Percentiles rank a stretch among this genome's conserved stretches.
These are phyloP conservation scores for Vireo griseus DNA, from an alignment of 2,797 vertebrate species.

Conservation along the genomic window DNA sequence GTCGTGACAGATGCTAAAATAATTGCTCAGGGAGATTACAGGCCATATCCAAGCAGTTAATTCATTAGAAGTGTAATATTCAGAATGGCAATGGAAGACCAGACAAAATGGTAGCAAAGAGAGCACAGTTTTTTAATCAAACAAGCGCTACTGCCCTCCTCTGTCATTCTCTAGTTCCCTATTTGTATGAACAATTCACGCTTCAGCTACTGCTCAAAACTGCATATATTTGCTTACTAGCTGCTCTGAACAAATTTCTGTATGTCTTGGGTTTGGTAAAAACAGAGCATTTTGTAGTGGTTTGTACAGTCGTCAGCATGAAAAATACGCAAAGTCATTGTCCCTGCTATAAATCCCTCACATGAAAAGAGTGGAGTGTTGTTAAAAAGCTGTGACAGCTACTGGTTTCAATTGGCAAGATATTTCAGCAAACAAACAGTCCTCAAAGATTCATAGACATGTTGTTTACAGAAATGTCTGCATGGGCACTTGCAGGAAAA, in stretches of 20 bases:
- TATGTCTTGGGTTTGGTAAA: neutral
- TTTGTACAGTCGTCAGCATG: neutral
- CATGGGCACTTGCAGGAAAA: neutral
- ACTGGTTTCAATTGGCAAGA: neutral
- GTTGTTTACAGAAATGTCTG: neutral
- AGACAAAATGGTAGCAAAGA: slow-evolving; percentile 15
- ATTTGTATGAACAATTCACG: neutral
- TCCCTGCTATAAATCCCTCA: neutral
- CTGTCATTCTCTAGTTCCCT: neutral
- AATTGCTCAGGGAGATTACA: slow-evolving; percentile 53
- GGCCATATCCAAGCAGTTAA: slow-evolving; percentile 34
- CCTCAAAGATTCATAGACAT: neutral
- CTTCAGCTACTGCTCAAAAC: neutral
- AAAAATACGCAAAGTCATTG: neutral
- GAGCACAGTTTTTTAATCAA: neutral
- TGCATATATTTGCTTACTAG: neutral
- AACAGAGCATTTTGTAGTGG: neutral
- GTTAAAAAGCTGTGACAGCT: neutral
- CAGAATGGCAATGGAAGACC: neutral
- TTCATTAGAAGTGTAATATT: slow-evolving; percentile 30
- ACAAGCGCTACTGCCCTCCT: neutral
- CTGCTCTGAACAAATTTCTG: neutral
- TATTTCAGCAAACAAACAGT: neutral
- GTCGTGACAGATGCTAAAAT: slow-evolving; percentile 46
- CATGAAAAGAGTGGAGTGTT: neutral